Percentiles rank a stretch among this genome's conserved stretches.
phyloP scores from a whole-genome alignment of 2,888 invertebrate species.

The Thelaira solivaga region DNA sequence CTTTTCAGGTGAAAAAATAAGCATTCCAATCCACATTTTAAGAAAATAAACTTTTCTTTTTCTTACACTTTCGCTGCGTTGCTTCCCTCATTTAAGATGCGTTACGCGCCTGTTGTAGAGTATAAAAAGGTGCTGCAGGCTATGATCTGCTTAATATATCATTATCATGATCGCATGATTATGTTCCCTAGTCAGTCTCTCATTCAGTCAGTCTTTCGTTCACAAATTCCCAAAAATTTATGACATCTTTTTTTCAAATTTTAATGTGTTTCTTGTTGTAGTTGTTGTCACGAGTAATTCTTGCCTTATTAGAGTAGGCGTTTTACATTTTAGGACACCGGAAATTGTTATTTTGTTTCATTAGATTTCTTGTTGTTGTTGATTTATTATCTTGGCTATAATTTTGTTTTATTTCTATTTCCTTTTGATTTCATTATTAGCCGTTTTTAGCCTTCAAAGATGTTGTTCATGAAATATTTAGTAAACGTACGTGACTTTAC shows the following conservation, averaged over 20 bases:
- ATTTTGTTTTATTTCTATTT: neutral
- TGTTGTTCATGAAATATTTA: neutral
- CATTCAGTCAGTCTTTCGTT: neutral
- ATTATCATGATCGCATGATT: neutral
- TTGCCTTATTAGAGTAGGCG: neutral
- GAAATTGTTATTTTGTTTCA: conserved; percentile 42
- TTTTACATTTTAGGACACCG: conserved; percentile 44
- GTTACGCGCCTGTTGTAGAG: too few species aligned
- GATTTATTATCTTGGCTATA: neutral
- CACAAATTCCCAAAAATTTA: conserved; percentile 22
- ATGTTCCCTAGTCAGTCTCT: neutral
- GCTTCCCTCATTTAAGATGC: too few species aligned
- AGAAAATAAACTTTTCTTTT: too few species aligned
- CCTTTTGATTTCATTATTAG: neutral
- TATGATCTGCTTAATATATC: neutral
- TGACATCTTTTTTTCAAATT: conserved; percentile 13
- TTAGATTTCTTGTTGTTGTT: conserved; percentile 16
- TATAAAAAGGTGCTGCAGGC: too few species aligned
- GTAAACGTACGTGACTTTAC: conserved; percentile 13
- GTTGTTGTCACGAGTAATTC: neutral
- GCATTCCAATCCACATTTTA: too few species aligned
- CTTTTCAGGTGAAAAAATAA: too few species aligned
- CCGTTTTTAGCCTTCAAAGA: neutral
- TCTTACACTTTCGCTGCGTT: too few species aligned
- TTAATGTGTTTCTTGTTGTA: neutral